Conservation (phyloP, 23 tunicate genomes). For the Halocynthia roretzi region DNA sequence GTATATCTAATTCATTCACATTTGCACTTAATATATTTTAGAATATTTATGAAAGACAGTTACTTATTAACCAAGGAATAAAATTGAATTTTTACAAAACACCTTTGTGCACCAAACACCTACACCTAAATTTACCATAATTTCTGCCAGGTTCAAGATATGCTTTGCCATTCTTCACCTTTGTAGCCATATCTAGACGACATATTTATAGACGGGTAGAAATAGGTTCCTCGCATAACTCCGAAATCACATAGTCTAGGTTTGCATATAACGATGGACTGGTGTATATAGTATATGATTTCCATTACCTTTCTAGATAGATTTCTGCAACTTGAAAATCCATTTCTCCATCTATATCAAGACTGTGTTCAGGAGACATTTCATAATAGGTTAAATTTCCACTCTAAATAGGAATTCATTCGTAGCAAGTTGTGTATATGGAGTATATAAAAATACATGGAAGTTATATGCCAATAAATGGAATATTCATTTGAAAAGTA, state of each 20-base stretch:
- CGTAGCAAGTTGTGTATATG: background rate
- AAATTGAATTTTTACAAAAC: background rate
- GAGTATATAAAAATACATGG: background rate
- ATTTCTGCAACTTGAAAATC: constrained; percentile 42
- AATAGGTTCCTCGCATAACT: too few species aligned
- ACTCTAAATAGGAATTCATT: background rate
- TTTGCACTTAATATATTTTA: too few species aligned
- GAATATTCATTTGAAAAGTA: too few species aligned
- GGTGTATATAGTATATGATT: too few species aligned
- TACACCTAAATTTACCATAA: background rate
- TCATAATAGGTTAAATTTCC: constrained; percentile 38
- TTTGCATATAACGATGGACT: too few species aligned
- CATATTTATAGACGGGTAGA: too few species aligned
- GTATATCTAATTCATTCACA: too few species aligned
- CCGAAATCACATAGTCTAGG: too few species aligned
- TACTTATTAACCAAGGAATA: too few species aligned
- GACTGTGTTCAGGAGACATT: constrained; percentile 42
- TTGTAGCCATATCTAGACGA: too few species aligned
- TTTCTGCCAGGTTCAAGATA: background rate
- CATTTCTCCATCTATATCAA: constrained; percentile 43
- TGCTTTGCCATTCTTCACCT: background rate
- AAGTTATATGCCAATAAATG: background rate
- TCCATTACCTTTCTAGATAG: constrained; percentile 24
- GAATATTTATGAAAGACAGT: too few species aligned
- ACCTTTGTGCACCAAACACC: background rate